These are phyloP conservation scores for Drosophila santomea DNA, from an alignment of 1,140 invertebrate genomes.

Conservation along the genomic window DNA sequence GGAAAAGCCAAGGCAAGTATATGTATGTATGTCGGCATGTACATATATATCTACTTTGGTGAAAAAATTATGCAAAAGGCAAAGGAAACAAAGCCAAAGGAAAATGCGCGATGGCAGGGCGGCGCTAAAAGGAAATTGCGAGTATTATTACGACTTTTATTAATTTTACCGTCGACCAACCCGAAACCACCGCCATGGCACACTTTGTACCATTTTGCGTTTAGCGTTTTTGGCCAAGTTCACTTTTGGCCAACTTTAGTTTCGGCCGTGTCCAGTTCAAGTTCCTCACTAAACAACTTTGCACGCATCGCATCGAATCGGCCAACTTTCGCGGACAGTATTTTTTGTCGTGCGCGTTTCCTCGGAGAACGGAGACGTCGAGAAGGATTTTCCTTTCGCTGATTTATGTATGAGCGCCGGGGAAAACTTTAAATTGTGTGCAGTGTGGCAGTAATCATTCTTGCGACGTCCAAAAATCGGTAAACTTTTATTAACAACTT, in stretches of 20 bases:
- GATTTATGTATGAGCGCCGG: slow-evolving; percentile 67
- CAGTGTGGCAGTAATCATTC: slow-evolving; percentile 68
- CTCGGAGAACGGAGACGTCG: neutral
- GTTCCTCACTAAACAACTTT: slow-evolving; percentile 81
- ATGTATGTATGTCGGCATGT: neutral
- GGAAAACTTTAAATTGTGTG: slow-evolving; percentile 77
- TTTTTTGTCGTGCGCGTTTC: slow-evolving; percentile 23
- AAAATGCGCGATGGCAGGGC: slow-evolving; percentile 53
- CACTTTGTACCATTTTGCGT: slow-evolving; percentile 65
- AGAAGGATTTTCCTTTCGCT: slow-evolving; percentile 54
- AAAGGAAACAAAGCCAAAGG: slow-evolving; percentile 54
- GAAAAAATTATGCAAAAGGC: slow-evolving; percentile 35
- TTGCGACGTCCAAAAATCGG: slow-evolving; percentile 64
- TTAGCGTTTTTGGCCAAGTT: slow-evolving; percentile 31
- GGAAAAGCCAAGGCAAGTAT: slow-evolving; percentile 16
- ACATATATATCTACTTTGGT: neutral
- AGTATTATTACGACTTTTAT: slow-evolving; percentile 84
- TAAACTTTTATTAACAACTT: slow-evolving; percentile 80
- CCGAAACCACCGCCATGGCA: slow-evolving; percentile 2
- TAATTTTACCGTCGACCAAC: slow-evolving; percentile 65
- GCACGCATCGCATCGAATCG: slow-evolving; percentile 70
- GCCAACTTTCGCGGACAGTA: slow-evolving; percentile 50
- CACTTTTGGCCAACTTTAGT: slow-evolving; percentile 60
- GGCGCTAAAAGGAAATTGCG: slow-evolving; percentile 73
- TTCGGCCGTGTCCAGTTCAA: slow-evolving; percentile 70